Conservation (phyloP, 2,888 invertebrate genomes). For the Morpho deidamia region DNA sequence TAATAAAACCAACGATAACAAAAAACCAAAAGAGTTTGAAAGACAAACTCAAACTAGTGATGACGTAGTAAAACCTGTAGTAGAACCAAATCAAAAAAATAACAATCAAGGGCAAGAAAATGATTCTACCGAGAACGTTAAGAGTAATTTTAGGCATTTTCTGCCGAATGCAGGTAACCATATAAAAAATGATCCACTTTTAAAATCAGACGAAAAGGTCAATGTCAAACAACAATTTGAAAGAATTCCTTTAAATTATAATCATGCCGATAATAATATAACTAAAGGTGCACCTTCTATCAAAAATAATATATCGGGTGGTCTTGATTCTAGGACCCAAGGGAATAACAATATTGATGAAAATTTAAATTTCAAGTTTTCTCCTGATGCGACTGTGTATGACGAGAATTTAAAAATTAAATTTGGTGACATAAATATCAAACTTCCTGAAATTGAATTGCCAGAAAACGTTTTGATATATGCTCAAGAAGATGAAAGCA, state of each 20-base stretch:
- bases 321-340: constrained; percentile 42
- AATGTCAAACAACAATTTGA: constrained; percentile 68
- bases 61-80: constrained; percentile 62
- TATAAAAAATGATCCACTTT: too few species aligned
- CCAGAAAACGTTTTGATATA: constrained; percentile 66
- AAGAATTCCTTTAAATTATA: constrained; percentile 65
- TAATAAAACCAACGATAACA: constrained; percentile 28
- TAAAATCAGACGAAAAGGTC: constrained; percentile 32
- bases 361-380: background rate
- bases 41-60: constrained; percentile 46
- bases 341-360: constrained; percentile 25
- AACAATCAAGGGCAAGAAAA: constrained; percentile 34
- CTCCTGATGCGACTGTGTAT: constrained; percentile 28
- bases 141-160: constrained; percentile 12
- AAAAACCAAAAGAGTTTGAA: constrained; percentile 26
- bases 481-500: constrained; percentile 38
- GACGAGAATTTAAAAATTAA: constrained; percentile 62
- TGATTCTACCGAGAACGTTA: constrained; percentile 8
- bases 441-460: constrained; percentile 67
- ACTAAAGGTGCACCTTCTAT: constrained; percentile 20
- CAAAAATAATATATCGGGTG: constrained; percentile 34
- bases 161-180: constrained; percentile 31
- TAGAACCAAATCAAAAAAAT: constrained; percentile 53
- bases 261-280: constrained; percentile 37
- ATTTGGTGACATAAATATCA: constrained; percentile 59